These are phyloP conservation scores for Enoplosus armatus DNA, from an alignment of 2,797 vertebrate species.

Conservation along the genomic window DNA sequence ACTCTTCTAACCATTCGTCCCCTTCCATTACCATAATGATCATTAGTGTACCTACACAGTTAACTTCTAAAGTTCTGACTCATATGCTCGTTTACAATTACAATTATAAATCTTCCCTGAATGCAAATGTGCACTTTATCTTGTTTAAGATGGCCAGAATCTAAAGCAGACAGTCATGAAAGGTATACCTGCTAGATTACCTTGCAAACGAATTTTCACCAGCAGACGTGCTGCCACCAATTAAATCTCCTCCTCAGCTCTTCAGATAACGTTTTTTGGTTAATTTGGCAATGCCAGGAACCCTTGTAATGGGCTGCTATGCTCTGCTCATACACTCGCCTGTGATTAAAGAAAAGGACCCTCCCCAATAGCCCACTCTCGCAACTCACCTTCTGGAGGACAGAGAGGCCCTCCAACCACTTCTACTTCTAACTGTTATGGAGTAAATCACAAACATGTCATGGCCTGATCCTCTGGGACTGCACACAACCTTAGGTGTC, in stretches of 20 bases:
- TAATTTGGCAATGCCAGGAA: slow-evolving; percentile 42
- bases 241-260: slow-evolving; percentile 37
- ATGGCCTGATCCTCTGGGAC: slow-evolving; percentile 71
- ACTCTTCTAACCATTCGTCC: slow-evolving; percentile 7
- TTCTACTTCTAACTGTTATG: slow-evolving; percentile 70
- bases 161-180: slow-evolving; percentile 8
- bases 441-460: slow-evolving; percentile 84
- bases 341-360: slow-evolving; percentile 53
- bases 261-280: slow-evolving; percentile 20
- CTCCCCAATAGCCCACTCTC: slow-evolving; percentile 53
- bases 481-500: slow-evolving; percentile 73
- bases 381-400: slow-evolving; percentile 71
- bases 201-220: slow-evolving; percentile 43
- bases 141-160: slow-evolving; percentile 19
- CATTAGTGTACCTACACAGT: slow-evolving; percentile 27
- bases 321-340: slow-evolving; percentile 14
- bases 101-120: slow-evolving; percentile 23
- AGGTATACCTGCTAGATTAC: slow-evolving; percentile 28
- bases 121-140: slow-evolving; percentile 24
- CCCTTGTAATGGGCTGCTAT: slow-evolving; percentile 34
- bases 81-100: slow-evolving; percentile 40
- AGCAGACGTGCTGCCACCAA: slow-evolving; percentile 27
- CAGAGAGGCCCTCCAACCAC: slow-evolving; percentile 74
- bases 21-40: slow-evolving; percentile 30
- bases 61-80: slow-evolving; percentile 37